Conservation (phyloP, 92 coral and sea anemone genomes). For the Epizoanthus fatuus region DNA sequence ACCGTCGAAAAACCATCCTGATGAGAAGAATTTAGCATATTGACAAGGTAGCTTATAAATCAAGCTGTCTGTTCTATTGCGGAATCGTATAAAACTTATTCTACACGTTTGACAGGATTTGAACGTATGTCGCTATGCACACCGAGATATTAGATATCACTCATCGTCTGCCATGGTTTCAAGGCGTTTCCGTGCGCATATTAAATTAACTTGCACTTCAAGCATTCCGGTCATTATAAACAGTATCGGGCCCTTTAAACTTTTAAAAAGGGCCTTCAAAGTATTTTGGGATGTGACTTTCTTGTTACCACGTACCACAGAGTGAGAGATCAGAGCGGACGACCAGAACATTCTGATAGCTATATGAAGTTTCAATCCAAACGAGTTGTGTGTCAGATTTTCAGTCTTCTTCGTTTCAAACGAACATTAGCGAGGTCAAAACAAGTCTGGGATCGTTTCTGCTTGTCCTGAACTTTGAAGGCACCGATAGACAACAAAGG, state of each 20-base stretch:
- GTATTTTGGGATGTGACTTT: neutral
- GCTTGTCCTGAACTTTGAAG: neutral
- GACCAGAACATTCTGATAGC: neutral
- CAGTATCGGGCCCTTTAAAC: neutral
- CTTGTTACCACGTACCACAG: neutral
- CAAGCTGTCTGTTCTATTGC: no score
- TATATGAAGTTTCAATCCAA: neutral
- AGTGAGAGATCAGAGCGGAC: neutral
- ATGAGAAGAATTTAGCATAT: no score
- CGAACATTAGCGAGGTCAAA: neutral
- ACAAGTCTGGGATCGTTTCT: slow-evolving; percentile 1
- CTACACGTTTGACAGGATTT: no score
- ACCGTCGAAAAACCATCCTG: no score
- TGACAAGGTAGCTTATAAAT: no score
- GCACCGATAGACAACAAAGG: neutral
- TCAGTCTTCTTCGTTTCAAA: neutral
- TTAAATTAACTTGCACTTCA: neutral
- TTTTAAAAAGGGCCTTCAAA: slow-evolving; percentile 8
- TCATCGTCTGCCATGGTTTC: slow-evolving; percentile 1
- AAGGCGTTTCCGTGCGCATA: slow-evolving; percentile 17
- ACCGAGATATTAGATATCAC: neutral
- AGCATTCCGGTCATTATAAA: neutral
- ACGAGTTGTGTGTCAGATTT: neutral
- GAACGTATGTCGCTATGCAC: no score
- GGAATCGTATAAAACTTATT: no score